phyloP scores from a whole-genome alignment of 2,113 vertebrate genomes.

The Chaetodon auriga region DNA sequence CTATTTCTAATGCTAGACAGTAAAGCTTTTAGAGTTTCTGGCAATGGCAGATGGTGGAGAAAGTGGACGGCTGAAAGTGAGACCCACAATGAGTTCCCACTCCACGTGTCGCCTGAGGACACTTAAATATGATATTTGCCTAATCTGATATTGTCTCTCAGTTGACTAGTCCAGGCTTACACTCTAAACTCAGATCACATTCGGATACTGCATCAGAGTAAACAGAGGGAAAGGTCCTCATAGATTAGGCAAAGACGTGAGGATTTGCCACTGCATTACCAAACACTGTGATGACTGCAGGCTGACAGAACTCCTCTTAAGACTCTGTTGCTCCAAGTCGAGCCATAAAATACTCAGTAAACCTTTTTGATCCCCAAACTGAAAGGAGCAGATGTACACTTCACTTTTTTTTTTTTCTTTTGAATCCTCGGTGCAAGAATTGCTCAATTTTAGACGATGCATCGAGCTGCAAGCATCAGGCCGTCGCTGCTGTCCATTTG shows the following conservation, averaged over 20 bases:
- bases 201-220: not conserved
- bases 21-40: not conserved
- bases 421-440: not conserved
- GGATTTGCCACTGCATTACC: conserved; percentile 52
- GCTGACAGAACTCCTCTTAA: conserved; percentile 52
- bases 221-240: conserved; percentile 20
- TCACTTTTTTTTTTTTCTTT: conserved; percentile 13
- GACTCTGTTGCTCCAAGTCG: conserved; percentile 35
- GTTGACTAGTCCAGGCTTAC: not conserved
- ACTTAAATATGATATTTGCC: not conserved
- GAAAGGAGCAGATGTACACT: conserved; percentile 45
- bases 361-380: conserved; percentile 60
- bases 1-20: not conserved
- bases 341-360: conserved; percentile 49
- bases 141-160: conserved; percentile 6
- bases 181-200: conserved; percentile 24
- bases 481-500: not conserved
- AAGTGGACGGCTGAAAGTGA: not conserved
- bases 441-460: conserved; percentile 31
- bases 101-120: not conserved
- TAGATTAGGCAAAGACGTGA: conserved; percentile 30
- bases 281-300: conserved; percentile 43
- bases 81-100: not conserved
- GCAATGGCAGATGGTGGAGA: not conserved
- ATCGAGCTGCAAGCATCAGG: not conserved